These are phyloP conservation scores for Dreissena polymorpha DNA, from an alignment of 1,140 invertebrate genomes.

Conservation along the genomic window DNA sequence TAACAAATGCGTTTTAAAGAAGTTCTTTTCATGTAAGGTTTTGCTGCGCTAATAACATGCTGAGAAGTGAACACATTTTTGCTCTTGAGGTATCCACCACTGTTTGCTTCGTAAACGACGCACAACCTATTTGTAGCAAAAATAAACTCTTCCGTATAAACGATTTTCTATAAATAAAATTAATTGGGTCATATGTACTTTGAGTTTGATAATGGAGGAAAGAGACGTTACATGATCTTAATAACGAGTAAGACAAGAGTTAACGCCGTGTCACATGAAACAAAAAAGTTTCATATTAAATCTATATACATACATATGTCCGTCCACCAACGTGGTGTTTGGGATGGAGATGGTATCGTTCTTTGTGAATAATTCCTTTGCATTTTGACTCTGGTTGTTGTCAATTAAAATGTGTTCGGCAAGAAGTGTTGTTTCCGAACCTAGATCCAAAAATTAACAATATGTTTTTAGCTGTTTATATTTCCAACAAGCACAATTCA, in stretches of 20 bases:
- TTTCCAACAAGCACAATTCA: neutral
- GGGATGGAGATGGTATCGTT: too few species aligned
- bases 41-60: neutral
- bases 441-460: too few species aligned
- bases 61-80: neutral
- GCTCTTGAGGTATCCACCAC: conserved; percentile 33
- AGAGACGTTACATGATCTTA: neutral
- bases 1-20: conserved; percentile 14
- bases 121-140: conserved; percentile 1
- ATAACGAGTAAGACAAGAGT: neutral
- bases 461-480: too few species aligned
- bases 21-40: conserved; percentile 11
- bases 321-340: neutral
- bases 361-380: too few species aligned
- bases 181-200: neutral
- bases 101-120: neutral
- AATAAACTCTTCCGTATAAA: neutral
- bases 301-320: neutral
- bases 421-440: too few species aligned
- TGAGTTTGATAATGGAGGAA: neutral
- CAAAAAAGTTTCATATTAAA: neutral
- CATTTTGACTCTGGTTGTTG: too few species aligned
- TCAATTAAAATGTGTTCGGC: too few species aligned
- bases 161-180: neutral
- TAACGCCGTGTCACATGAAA: neutral